These are phyloP conservation scores for Agonopterix subpropinquella DNA, from an alignment of 2,888 invertebrate species.

Conservation along the genomic window DNA sequence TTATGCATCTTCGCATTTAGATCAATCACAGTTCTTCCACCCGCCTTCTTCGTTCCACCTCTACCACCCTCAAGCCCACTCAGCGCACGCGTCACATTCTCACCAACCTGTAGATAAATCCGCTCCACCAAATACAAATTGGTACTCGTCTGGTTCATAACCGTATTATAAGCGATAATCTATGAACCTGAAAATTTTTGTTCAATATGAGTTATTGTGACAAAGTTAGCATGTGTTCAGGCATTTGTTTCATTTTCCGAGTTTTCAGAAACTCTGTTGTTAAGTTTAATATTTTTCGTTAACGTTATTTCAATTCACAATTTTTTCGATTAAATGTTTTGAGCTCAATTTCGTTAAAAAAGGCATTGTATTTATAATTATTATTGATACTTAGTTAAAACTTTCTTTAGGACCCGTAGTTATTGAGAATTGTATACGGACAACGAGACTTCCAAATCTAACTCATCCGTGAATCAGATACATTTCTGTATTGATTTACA, in stretches of 20 bases:
- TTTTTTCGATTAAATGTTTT: conserved; percentile 1
- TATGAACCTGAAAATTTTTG: no score
- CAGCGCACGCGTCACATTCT: conserved; percentile 59
- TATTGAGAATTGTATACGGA: conserved; percentile 44
- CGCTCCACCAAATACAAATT: conserved; percentile 81
- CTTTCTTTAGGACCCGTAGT: not conserved
- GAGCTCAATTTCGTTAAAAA: conserved; percentile 3
- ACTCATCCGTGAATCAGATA: conserved; percentile 11
- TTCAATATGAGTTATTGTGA: not conserved
- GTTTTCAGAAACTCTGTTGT: conserved; percentile 22
- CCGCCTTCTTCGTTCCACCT: conserved; percentile 88
- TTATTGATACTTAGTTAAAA: not conserved
- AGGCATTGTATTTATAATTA: conserved; percentile 5
- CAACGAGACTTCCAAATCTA: conserved; percentile 37
- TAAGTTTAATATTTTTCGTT: conserved; percentile 34
- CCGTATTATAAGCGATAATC: conserved; percentile 28
- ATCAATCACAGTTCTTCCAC: conserved; percentile 92
- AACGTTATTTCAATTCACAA: conserved; percentile 22
- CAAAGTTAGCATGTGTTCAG: conserved; percentile 6
- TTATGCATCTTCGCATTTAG: conserved; percentile 78
- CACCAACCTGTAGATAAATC: conserved; percentile 76
- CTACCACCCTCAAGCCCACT: conserved; percentile 82
- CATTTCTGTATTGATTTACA: not conserved
- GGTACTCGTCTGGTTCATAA: conserved; percentile 89
- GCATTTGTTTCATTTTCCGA: conserved; percentile 10